phyloP scores from a whole-genome alignment of 2,888 invertebrate species.

The Alsophila aescularia region DNA sequence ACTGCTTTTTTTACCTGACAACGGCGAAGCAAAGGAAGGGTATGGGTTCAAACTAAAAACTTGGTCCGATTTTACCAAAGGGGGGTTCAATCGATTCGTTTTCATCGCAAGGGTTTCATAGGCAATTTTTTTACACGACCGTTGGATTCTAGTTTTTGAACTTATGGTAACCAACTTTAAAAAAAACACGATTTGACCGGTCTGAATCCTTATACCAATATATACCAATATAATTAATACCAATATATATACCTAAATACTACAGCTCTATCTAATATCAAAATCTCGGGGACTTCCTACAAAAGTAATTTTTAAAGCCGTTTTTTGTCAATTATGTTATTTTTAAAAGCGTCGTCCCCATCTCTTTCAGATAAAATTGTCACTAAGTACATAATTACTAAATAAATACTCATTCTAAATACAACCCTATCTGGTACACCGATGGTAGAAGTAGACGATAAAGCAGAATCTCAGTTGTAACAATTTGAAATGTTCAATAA shows the following conservation, averaged over 20 bases:
- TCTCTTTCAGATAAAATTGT: constrained; percentile 39
- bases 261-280: constrained; percentile 33
- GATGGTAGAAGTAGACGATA: constrained; percentile 39
- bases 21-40: too few species aligned
- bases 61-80: too few species aligned
- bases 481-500: too few species aligned
- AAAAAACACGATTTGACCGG: not conserved
- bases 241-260: constrained; percentile 22
- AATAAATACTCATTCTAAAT: constrained; percentile 72
- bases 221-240: too few species aligned
- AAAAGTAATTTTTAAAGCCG: constrained; percentile 45
- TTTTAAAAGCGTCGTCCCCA: constrained; percentile 41
- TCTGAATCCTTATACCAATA: constrained; percentile 8
- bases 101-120: too few species aligned
- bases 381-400: constrained; percentile 51
- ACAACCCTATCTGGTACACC: constrained; percentile 63
- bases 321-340: constrained; percentile 44
- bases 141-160: too few species aligned
- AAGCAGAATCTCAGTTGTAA: constrained; percentile 11
- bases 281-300: constrained; percentile 44
- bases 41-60: too few species aligned
- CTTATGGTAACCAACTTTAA: too few species aligned
- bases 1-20: too few species aligned
- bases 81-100: too few species aligned
- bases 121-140: too few species aligned